Base-by-base conservation (phyloP, 2,113 vertebrate species). In the Thalassoma bifasciatum region DNA sequence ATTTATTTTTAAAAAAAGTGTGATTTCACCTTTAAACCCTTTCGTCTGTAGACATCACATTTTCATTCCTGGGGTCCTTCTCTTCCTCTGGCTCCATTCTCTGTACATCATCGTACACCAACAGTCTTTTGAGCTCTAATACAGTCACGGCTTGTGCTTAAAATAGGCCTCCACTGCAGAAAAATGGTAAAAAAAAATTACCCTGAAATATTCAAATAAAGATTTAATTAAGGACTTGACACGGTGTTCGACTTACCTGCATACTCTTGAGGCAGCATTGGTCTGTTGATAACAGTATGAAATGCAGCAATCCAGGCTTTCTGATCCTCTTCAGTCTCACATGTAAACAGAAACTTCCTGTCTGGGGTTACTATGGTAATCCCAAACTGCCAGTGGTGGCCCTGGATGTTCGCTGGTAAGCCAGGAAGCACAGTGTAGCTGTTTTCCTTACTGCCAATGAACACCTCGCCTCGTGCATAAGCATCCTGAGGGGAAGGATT, bases 261-360 rank as follows among this genome's bases (percentile, higher is more conserved):
- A 0, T 97, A 99, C 77, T 99, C 98, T 89, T 98, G 97, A 14
- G 98, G 98, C 79, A 96, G 86, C 97, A 99, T 99, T 0, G 97
- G 96, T 75, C 95, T 82, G 80, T 94, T 94, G 13, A 98, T 93
- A 5, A 96, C 95, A 2, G 90, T 95, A 89, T 95, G 94, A 21
- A 99, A 95, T 8, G 95, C 95, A 0, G 92, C 79, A 0, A 98
- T 94, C 97, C 98, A 99, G 36, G 95, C 94, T 57, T 87, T 92
- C 87, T 95, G 96, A 22, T 98, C 96, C 0, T 82, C 75, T 75
- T 96, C 94, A 0, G 94, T 98, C 91, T 98, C 97, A 0, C 98
- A 99, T 38, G 95, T 92, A 0, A 99, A 95, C 63, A 98, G 94
- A 79, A 98, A 99, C 81, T 96, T 96, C 52, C 98, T 93, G 40